phyloP scores from a whole-genome alignment of 2,888 invertebrate genomes.

The Andrena camellia region DNA sequence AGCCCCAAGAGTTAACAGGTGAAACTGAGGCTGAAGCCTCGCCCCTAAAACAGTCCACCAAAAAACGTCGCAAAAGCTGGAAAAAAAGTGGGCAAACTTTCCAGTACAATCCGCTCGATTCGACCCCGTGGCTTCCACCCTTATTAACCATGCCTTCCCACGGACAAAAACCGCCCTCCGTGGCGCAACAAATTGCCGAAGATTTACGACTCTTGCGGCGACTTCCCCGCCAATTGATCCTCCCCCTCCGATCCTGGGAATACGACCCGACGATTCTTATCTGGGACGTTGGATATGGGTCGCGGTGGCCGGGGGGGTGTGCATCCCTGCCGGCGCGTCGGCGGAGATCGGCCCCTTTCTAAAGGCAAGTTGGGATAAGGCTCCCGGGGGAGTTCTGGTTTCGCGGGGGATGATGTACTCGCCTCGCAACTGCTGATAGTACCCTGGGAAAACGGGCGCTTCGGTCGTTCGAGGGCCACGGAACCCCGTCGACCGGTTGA shows the following conservation, averaged over 20 bases:
- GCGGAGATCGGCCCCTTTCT: conserved; percentile 66
- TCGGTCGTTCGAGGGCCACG: conserved; percentile 61
- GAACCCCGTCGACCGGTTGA: conserved; percentile 39
- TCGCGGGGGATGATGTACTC: conserved; percentile 76
- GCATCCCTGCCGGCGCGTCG: conserved; percentile 50
- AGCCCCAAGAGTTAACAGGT: no score
- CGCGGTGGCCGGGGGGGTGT: conserved; percentile 49
- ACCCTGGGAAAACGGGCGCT: conserved; percentile 69
- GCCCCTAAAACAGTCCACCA: no score
- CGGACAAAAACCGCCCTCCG: background rate
- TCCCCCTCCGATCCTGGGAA: conserved; percentile 54
- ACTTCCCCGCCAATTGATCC: conserved; percentile 45
- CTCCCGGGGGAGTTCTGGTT: conserved; percentile 71
- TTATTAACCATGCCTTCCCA: conserved; percentile 30
- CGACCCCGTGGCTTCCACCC: background rate
- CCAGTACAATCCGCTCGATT: conserved; percentile 1
- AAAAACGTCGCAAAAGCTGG: no score
- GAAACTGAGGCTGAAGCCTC: no score
- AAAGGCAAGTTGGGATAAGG: conserved; percentile 76
- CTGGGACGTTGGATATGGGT: conserved; percentile 60
- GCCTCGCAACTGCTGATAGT: conserved; percentile 77
- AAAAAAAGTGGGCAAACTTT: background rate
- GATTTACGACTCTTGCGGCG: conserved; percentile 45
- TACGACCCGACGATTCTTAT: conserved; percentile 65
- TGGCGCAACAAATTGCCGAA: conserved; percentile 36